These are phyloP conservation scores for Catharus fuscescens DNA, from an alignment of 2,113 vertebrate species.

Conservation along the genomic window DNA sequence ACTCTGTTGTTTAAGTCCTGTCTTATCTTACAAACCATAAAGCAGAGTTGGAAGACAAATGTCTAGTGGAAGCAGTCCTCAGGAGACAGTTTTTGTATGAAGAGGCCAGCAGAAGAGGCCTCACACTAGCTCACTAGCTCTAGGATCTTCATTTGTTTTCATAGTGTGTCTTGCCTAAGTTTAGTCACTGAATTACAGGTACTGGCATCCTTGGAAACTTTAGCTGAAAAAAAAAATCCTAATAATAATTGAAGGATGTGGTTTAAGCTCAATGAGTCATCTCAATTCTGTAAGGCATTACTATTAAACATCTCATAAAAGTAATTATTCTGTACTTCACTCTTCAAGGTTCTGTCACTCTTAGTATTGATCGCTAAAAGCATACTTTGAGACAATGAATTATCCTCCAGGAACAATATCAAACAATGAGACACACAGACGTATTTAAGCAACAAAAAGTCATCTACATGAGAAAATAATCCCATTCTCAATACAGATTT, in stretches of 20 bases:
- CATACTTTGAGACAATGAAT: not conserved
- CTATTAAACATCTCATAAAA: not conserved
- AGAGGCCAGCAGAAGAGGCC: not conserved
- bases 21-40: not conserved
- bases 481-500: not conserved
- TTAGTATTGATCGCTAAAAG: not conserved
- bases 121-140: not conserved
- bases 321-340: not conserved
- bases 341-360: not conserved
- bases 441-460: not conserved
- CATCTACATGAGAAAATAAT: not conserved
- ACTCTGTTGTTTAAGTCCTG: not conserved
- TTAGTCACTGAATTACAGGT: not conserved
- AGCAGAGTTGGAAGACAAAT: not conserved
- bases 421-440: not conserved
- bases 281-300: not conserved
- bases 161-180: not conserved
- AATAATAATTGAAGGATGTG: not conserved
- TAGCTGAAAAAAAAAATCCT: not conserved
- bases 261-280: not conserved
- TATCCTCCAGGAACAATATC: not conserved
- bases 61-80: not conserved
- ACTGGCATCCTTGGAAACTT: not conserved
- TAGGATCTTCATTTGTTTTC: not conserved
- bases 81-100: not conserved